Base-by-base conservation (phyloP, 1,140 invertebrate species). In the Drosophila biarmipes region DNA sequence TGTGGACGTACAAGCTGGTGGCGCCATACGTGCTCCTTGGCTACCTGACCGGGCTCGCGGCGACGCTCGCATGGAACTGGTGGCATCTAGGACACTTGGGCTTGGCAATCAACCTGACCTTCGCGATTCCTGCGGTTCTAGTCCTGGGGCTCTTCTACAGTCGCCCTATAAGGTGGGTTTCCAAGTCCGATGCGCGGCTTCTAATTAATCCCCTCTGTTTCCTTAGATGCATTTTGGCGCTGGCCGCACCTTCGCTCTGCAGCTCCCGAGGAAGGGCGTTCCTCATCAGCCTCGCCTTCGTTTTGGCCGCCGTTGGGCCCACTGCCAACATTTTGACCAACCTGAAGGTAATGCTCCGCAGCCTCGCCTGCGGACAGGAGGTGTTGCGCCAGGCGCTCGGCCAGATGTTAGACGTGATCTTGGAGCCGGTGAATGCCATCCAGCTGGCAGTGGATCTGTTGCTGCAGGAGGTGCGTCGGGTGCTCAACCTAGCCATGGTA, bases 281-380 rank as follows among this genome's bases (percentile, higher is more conserved):
- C 17, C 87, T 98, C 1, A 92, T 97, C 15, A 95, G 96, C 0
- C 96, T 97, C 76, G 95, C 95, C 4, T 94, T 97, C 56, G 94
- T 97, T 12, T 90, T 98, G 19, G 95, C 95, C 6, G 91, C 97
- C 24, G 95, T 95, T 2, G 96, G 97, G 12, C 97, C 97, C 0
- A 94, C 94, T 0, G 95, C 95, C 49, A 98, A 97, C 91, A 96
- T 95, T 11, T 80, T 96, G 21, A 94, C 95, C 72, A 98, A 98
- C 91, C 94, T 95, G 17, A 94, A 94, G 73, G 94, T 96, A 0
- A 92, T 98, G 24, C 94, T 96, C 0, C 95, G 96, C 78, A 96
- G 95, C 43, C 90, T 97, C 38, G 94, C 95, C 21, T 98, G 97
- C 90, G 95, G 94, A 58, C 96, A 97, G 92, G 96, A 96, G 85